Conservation (phyloP, 2,797 vertebrate genomes). For the Prionace glauca region DNA sequence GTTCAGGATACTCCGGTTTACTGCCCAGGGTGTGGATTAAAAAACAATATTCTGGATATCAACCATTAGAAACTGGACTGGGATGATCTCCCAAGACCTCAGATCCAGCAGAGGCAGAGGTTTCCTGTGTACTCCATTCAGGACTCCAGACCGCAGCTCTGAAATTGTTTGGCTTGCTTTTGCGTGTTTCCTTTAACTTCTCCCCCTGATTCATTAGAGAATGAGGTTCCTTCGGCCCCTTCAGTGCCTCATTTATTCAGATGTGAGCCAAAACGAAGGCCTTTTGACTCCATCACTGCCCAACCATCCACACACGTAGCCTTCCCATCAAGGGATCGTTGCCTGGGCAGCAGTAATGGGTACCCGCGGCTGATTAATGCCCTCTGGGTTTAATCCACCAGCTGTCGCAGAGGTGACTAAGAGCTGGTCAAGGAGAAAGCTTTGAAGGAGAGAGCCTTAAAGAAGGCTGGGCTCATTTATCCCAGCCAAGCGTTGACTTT, state of each 20-base stretch:
- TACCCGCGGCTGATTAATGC: neutral
- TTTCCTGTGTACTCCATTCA: neutral
- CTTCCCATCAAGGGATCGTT: neutral
- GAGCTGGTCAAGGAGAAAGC: neutral
- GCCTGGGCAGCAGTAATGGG: neutral
- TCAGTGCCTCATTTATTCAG: neutral
- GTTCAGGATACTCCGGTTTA: neutral
- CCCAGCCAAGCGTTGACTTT: neutral
- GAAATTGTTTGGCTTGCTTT: neutral
- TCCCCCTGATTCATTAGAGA: neutral
- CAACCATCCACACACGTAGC: neutral
- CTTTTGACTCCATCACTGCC: neutral
- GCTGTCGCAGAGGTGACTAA: neutral
- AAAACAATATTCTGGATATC: neutral
- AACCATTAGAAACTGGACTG: neutral
- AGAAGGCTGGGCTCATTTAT: neutral
- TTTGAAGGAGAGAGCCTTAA: neutral
- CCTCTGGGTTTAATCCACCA: neutral
- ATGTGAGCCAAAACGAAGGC: neutral
- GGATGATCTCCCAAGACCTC: neutral
- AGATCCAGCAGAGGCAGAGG: neutral
- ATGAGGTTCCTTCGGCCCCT: neutral
- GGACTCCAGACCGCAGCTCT: neutral
- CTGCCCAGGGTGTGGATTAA: neutral
- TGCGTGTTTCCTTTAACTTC: neutral